phyloP scores from a whole-genome alignment of 2,888 invertebrate genomes.

The Formica aserva region DNA sequence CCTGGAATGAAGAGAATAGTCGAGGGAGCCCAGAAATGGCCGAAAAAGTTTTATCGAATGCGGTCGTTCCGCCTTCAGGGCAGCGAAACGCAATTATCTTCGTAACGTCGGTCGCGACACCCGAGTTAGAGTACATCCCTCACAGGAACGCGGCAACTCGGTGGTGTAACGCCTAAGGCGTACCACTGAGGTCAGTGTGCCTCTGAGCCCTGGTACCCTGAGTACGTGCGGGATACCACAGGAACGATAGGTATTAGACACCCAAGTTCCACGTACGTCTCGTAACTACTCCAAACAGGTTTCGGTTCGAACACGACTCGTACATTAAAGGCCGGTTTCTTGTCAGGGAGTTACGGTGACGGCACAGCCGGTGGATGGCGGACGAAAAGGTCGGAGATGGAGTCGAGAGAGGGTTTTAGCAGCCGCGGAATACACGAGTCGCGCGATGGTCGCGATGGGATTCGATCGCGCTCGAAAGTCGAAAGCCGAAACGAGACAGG shows the following conservation, averaged over 20 bases:
- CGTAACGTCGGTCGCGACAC: slow-evolving; percentile 67
- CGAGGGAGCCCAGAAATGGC: slow-evolving; percentile 34
- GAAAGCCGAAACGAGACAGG: slow-evolving; percentile 42
- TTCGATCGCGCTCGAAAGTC: slow-evolving; percentile 50
- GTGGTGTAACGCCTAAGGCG: slow-evolving; percentile 53
- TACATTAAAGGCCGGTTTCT: slow-evolving; percentile 80
- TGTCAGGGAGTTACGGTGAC: slow-evolving; percentile 59
- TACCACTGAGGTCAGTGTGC: slow-evolving; percentile 65
- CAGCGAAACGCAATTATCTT: slow-evolving; percentile 78
- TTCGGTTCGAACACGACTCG: slow-evolving; percentile 81
- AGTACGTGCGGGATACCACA: slow-evolving; percentile 52
- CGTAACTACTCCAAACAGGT: slow-evolving; percentile 81
- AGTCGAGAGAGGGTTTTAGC: slow-evolving; percentile 48
- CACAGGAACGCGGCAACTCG: slow-evolving; percentile 20
- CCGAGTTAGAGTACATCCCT: slow-evolving; percentile 26
- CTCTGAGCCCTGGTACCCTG: slow-evolving; percentile 25
- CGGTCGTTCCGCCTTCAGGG: slow-evolving; percentile 71
- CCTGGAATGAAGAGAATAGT: slow-evolving; percentile 19
- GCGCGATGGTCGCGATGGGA: slow-evolving; percentile 33
- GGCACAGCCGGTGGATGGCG: background rate
- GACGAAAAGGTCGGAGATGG: slow-evolving; percentile 34
- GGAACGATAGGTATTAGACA: slow-evolving; percentile 59
- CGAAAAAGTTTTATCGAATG: slow-evolving; percentile 80
- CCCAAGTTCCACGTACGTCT: slow-evolving; percentile 70
- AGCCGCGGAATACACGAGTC: slow-evolving; percentile 40